Conservation (phyloP, 2,797 vertebrate genomes). For the Hephaestus fuliginosus region DNA sequence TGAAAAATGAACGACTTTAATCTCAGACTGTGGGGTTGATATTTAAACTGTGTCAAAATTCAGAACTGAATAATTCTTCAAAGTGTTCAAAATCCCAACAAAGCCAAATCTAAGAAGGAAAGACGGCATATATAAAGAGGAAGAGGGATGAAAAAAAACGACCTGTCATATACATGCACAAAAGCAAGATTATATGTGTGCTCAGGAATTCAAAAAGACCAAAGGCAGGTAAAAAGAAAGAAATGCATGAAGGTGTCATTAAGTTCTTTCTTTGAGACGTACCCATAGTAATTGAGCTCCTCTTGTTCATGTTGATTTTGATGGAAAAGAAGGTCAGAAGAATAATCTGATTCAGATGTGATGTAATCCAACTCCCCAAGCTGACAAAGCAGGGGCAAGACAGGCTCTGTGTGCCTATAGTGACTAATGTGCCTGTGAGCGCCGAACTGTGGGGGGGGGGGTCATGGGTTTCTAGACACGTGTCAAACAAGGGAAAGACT, state of each 20-base stretch:
- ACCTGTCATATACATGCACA: neutral
- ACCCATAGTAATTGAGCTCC: constrained; percentile 5
- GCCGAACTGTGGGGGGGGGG: constrained; percentile 35
- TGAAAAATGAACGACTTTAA: neutral
- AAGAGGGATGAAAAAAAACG: neutral
- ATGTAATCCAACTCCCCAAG: constrained; percentile 70
- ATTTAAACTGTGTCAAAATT: neutral
- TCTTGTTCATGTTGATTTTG: constrained; percentile 32
- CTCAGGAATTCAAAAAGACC: neutral
- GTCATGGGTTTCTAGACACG: constrained; percentile 56
- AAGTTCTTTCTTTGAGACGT: neutral
- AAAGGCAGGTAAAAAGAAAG: constrained; percentile 5
- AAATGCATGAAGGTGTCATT: neutral
- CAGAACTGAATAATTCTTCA: neutral
- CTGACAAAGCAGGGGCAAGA: constrained; percentile 59
- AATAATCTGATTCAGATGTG: constrained; percentile 74
- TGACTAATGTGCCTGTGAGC: constrained; percentile 70
- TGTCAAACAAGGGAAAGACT: constrained; percentile 60
- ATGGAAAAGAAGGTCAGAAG: constrained; percentile 62
- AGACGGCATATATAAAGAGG: neutral
- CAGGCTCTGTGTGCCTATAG: constrained; percentile 43
- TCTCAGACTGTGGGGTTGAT: neutral
- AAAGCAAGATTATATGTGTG: neutral
- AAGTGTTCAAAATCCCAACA: constrained; percentile 5
- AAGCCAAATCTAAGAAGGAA: neutral